Evolutionary conservation across 2,888 invertebrate genomes (phyloP).

Genomic region (Caenorhabditis sulstoni): DNA sequence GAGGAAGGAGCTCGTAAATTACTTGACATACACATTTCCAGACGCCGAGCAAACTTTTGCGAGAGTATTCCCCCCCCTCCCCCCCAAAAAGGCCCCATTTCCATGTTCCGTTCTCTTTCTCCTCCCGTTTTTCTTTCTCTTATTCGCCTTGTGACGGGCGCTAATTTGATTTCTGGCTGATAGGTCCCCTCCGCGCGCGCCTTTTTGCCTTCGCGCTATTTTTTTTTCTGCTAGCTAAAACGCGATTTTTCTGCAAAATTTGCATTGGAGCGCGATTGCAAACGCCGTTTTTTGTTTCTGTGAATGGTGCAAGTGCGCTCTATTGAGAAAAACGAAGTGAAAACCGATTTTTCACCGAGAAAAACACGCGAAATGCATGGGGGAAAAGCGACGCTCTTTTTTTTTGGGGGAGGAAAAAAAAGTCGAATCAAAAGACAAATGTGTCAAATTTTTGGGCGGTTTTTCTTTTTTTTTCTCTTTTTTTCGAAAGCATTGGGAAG

Average conservation of each 20-base stretch:
- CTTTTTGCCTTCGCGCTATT: not conserved
- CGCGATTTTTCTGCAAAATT: not conserved
- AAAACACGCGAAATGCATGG: conserved; percentile 13
- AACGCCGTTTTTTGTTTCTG: too few relatives aligned
- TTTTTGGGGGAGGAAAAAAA: not conserved
- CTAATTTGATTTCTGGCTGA: conserved; percentile 21
- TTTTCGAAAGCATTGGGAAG: too few relatives aligned
- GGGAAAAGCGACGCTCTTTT: conserved; percentile 7
- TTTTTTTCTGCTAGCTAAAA: not conserved
- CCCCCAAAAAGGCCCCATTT: not conserved
- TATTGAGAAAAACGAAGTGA: not conserved
- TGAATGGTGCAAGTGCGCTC: not conserved
- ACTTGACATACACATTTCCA: not conserved
- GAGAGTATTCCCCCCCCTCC: not conserved
- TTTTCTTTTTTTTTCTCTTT: not conserved
- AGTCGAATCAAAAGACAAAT: conserved; percentile 51
- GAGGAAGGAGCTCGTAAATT: not conserved
- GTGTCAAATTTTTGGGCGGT: conserved; percentile 46
- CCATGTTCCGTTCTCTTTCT: not conserved
- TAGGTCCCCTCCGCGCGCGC: not conserved
- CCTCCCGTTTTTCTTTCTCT: not conserved
- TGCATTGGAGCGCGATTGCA: not conserved
- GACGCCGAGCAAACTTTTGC: not conserved
- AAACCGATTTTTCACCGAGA: not conserved
- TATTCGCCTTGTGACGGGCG: not conserved